Conservation (phyloP, 1,140 invertebrate genomes). For the Leptestheria dahalacensis region DNA sequence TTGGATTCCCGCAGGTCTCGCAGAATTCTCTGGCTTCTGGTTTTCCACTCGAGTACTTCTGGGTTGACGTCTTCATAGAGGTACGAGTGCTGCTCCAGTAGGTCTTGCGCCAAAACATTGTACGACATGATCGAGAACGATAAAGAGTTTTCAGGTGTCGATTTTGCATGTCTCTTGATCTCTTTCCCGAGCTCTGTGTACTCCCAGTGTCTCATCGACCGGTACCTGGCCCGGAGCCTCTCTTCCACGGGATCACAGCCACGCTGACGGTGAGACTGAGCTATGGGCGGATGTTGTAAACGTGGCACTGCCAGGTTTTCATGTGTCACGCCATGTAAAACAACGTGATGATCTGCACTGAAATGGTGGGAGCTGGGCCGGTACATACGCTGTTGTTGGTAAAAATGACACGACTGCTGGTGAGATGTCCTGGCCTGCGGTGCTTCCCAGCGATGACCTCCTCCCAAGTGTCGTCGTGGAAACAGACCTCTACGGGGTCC, state of each 20-base stretch:
- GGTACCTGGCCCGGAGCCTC: background rate
- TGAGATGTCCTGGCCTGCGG: too few species aligned
- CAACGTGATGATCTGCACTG: too few species aligned
- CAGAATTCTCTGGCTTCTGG: constrained; percentile 46
- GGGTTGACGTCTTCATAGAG: constrained; percentile 50
- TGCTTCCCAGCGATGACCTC: too few species aligned
- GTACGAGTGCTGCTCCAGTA: constrained; percentile 54
- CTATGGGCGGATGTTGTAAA: too few species aligned
- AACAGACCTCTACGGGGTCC: too few species aligned
- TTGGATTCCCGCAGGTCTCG: constrained; percentile 49
- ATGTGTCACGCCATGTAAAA: too few species aligned
- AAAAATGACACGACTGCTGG: too few species aligned
- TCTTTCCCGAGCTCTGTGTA: background rate
- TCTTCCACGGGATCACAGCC: background rate
- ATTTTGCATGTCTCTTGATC: constrained; percentile 1
- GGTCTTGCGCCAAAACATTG: constrained; percentile 72
- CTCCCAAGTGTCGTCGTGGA: too few species aligned
- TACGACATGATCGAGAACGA: constrained; percentile 48
- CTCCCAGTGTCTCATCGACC: constrained; percentile 6
- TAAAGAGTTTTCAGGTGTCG: constrained; percentile 2
- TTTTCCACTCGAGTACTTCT: constrained; percentile 48
- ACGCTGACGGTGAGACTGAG: background rate
- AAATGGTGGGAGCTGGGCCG: too few species aligned
- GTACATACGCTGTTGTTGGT: too few species aligned
- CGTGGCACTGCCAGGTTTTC: too few species aligned